Evolutionary conservation across 2,888 invertebrate genomes (phyloP), one percentile per base, ranked within the genome.

Genomic region (Aquatica leii): DNA sequence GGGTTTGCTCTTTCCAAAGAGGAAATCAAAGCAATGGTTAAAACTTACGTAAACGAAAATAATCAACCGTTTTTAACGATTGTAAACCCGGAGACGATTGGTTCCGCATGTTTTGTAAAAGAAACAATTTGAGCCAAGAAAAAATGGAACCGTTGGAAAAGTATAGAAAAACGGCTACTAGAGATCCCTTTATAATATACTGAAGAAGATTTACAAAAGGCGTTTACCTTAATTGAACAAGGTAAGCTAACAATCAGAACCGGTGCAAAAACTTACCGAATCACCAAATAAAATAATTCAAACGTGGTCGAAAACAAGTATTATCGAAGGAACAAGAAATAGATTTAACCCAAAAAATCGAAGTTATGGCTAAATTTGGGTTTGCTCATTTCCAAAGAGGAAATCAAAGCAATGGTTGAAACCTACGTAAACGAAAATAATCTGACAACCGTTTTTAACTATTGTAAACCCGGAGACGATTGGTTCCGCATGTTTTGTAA

Each of bases 81-180:
- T n/a, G n/a, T n/a, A 40, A 24, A 2, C 64, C 56, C 6, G 49
- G 40, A 11, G 11, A 49, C 6, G 40, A 57, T 2, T 35, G 57
- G 57, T 49, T 57, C 21, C 1, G 24, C 1, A 0, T 0, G 1
- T 57, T 57, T 37, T 37, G 40, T 15, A 6, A 3, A 12, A 3
- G 49, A 1, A 18, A 59, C 15, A 3, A n/a, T 1, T 15, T 63
- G 8, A 54, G 59, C 31, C 51, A 51, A 15, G 69, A 70, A 37
- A 65, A 68, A 37, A 52, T 62, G 20, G 65, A 70, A 35, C 59
- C 58, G 14, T 52, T 70, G 9, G 70, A 70, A 43, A 49, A 58
- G 46, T 49, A 50, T 11, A 49, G 69, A 24, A 11, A 49, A 11
- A 46, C 14, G 14, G 59, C 63, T 12, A 61, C 64, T 2, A 66